Evolutionary conservation across 1,140 invertebrate genomes (phyloP), one percentile per base, ranked within the genome.

Genomic region (Ctenoplectra terminalis): DNA sequence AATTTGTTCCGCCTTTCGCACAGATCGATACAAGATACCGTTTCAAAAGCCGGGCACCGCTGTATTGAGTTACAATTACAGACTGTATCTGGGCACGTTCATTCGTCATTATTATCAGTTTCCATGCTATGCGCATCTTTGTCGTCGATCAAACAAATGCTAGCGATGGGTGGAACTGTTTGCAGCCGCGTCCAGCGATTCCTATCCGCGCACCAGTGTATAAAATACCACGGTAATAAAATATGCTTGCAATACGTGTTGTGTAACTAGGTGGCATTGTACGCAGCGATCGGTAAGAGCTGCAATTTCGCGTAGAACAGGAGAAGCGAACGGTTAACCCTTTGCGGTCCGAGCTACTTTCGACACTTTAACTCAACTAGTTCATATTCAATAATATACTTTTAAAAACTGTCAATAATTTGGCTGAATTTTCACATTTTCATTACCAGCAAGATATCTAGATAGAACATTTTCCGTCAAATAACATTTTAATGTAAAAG

Each of bases 81-180:
- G 66, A 43, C 29, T 40, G 26, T 40, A 60, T 56, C 75, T 60
- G 54, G 43, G 20, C 66, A 50, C n/a, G 66, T 60, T 46, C 75
- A 71, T 60, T 71, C 40, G 75, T 78, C 66, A 78, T 71, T 71
- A 71, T 78, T 70, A 78, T 78, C 75, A 60, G 75, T 78, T 46
- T 26, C 66, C 48, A 56, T 54, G 74, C 74, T 8, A 67, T 31
- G 48, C 48, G 20, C 54, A 31, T 31, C 75, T 70, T 78, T 78
- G 63, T 78, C 54, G 40, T 29, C 43, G 66, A 70, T 69, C 75
- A 56, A 78, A 71, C 75, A 26, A 60, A 56, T n/a, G 31, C 46
- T 2, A 60, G n/a, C 66, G 11, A 63, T 20, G 40, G 26, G 13
- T 46, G 5, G 26, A 23, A 15, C 7, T 3, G 5, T 23, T 40